Evolutionary conservation across 2,113 vertebrate species (phyloP), one percentile per base, ranked within the genome.

Genomic region (Neolamprologus cancellatus): DNA sequence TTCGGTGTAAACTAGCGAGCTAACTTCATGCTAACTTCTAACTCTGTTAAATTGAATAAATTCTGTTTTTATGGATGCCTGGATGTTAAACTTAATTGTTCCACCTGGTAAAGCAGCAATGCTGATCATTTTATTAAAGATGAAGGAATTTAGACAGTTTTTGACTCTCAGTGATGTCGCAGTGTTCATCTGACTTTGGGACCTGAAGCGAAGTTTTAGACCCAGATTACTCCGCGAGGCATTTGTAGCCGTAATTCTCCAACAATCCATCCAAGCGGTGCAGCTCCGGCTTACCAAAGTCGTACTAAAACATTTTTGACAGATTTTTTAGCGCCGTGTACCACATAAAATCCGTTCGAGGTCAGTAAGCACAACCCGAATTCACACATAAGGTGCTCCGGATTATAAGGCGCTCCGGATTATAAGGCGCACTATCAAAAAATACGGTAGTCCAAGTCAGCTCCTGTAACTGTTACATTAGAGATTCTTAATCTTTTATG

Each of bases 241-340:
- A 3, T 3, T 3, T 57, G 55, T 59, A 59, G 57, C 5, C 2
- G 3, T 59, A 59, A 59, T 59, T 32, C 15, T 59, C 57, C 0
- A 0, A 59, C 28, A 18, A 61, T 61, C 28, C 28, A 61, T 32
- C 55, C 28, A 61, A 32, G 57, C 1, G 3, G 15, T 61, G 57
- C 2, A 0, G 57, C 15, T 61, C 5, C 2, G 0, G 57, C 15
- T 61, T 61, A 59, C 54, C 13, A 8, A 57, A 57, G 28, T 32
- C 0, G 0, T 0, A 61, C 57, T 61, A 61, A 61, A 61, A 0
- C 0, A 32, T 6, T 10, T 61, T 59, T 32, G 55, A 59, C 28
- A 32, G 55, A 32, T 32, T 59, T 59, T 61, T 6, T 10, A 61
- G 57, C 2, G 0, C 28, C 2, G 2, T 61, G 2, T 59, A 0